Conservation (phyloP, 2,113 vertebrate genomes). For the Mus pahari region DNA sequence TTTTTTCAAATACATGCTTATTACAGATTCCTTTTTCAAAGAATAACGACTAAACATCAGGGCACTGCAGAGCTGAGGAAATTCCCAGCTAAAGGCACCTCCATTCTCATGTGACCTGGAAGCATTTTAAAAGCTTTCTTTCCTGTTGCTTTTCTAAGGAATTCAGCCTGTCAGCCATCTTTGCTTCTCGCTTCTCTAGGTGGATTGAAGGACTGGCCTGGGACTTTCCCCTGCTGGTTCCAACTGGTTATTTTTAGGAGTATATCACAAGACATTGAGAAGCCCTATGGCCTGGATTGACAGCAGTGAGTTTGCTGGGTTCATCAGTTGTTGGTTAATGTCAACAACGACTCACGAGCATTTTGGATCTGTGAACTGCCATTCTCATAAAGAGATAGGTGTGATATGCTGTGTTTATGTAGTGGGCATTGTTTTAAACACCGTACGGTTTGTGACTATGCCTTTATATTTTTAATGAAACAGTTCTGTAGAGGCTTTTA, state of each 20-base stretch:
- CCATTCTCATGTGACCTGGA: slow-evolving; percentile 38
- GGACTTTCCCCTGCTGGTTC: slow-evolving; percentile 3
- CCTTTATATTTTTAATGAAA: slow-evolving; percentile 57
- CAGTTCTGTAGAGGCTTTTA: neutral
- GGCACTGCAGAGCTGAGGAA: slow-evolving; percentile 24
- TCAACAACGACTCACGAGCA: neutral
- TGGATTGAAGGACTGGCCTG: slow-evolving; percentile 51
- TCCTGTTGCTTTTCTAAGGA: slow-evolving; percentile 47
- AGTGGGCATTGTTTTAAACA: slow-evolving; percentile 57
- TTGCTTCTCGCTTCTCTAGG: slow-evolving; percentile 47
- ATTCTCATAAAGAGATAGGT: slow-evolving; percentile 32
- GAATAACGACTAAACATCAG: neutral
- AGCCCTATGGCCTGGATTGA: neutral
- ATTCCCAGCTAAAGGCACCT: neutral
- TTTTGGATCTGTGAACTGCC: slow-evolving; percentile 22
- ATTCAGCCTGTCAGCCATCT: slow-evolving; percentile 20
- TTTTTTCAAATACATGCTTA: slow-evolving; percentile 53
- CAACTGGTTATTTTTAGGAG: neutral
- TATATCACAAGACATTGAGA: neutral
- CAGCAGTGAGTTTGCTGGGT: neutral
- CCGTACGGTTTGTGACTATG: slow-evolving; percentile 55
- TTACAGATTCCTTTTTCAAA: slow-evolving; percentile 44
- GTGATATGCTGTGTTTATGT: slow-evolving; percentile 4
- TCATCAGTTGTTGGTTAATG: neutral
- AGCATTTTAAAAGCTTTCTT: slow-evolving; percentile 4